Percentiles rank a stretch among this genome's conserved stretches.
Conservation (phyloP, 2,888 invertebrate genomes). For the Alsophila aescularia region DNA sequence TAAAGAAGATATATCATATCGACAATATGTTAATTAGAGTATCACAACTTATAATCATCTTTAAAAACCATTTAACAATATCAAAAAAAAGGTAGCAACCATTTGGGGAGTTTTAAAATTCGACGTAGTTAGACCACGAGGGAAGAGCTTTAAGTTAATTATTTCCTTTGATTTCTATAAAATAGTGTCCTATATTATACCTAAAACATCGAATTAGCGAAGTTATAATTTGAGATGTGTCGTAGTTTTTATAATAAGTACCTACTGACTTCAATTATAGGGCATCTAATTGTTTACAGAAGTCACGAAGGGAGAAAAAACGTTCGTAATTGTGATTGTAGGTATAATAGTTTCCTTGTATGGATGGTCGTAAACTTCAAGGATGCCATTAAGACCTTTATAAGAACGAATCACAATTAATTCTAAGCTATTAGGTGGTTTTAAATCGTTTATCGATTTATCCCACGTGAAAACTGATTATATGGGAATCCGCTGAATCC, state of each 20-base stretch:
- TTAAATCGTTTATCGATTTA: slow-evolving; percentile 2
- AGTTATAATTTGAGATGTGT: neutral
- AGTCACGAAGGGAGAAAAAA: slow-evolving; percentile 30
- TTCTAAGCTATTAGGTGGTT: slow-evolving; percentile 3
- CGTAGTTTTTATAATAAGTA: neutral
- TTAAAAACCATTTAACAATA: slow-evolving; percentile 15
- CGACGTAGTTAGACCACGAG: neutral
- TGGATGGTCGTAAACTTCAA: slow-evolving; percentile 33
- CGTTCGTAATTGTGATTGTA: slow-evolving; percentile 9
- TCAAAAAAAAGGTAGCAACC: slow-evolving; percentile 14
- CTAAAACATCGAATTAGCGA: too few species aligned
- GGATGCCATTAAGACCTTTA: slow-evolving; percentile 29
- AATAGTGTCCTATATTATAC: too few species aligned
- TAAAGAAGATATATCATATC: slow-evolving; percentile 13
- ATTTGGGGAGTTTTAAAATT: neutral
- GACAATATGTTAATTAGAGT: slow-evolving; percentile 1
- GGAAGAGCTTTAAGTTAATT: neutral
- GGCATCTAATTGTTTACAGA: slow-evolving; percentile 11
- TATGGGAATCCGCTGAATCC: too few species aligned
- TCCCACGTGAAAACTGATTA: slow-evolving; percentile 11
- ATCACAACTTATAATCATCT: slow-evolving; percentile 4
- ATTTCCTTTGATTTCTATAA: neutral
- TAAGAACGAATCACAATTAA: slow-evolving; percentile 20
- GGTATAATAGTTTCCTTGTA: slow-evolving; percentile 42
- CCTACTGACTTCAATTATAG: slow-evolving; percentile 13